Evolutionary conservation across 1,140 invertebrate species (phyloP), one percentile per base, ranked within the genome.

Genomic region (Orussus abietinus): DNA sequence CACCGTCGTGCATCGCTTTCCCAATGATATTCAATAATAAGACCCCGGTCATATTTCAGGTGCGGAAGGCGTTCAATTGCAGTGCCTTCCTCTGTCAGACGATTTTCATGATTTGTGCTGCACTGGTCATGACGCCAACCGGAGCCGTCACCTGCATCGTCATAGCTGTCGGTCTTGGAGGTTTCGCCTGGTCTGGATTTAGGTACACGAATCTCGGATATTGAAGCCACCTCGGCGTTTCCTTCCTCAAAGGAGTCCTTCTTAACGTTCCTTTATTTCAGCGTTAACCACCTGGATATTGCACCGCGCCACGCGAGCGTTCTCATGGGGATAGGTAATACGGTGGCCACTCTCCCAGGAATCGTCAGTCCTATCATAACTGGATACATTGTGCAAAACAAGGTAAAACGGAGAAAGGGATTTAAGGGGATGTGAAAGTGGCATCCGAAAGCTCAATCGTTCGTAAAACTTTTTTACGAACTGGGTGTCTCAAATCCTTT

Each of bases 291-390:
- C 59, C 65, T 93, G 58, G 90, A 93, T 63, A 83, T 93, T 48
- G 90, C 90, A 6, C 88, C 89, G 13, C 84, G 84, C 55, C 84
- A 86, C 64, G 85, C 86, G 1, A 85, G 84, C 55, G 80, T 89
- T 3, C 60, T 93, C 18, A 91, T 92, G 88, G 91, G 90, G 2
- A 76, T 94, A 17, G 87, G 87, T 2, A 93, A 93, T 65, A 92
- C 89, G 1, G 75, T 94, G 52, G 90, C 88, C 1, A 93, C 90
- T 1, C 64, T 95, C 45, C 89, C 90, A 22, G 91, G 91, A 14
- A 91, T 94, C 47, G 66, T 93, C 4, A 90, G 86, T 66, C 91
- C 90, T 0, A 74, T 80, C 4, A 64, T 94, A 9, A 86, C 87
- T 2, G 88, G 89, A 14, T 78, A 80, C 37, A 82, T 94, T 30